These are phyloP conservation scores for Drosophila pseudoananassae DNA, from an alignment of 1,140 invertebrate species.

Conservation along the genomic window DNA sequence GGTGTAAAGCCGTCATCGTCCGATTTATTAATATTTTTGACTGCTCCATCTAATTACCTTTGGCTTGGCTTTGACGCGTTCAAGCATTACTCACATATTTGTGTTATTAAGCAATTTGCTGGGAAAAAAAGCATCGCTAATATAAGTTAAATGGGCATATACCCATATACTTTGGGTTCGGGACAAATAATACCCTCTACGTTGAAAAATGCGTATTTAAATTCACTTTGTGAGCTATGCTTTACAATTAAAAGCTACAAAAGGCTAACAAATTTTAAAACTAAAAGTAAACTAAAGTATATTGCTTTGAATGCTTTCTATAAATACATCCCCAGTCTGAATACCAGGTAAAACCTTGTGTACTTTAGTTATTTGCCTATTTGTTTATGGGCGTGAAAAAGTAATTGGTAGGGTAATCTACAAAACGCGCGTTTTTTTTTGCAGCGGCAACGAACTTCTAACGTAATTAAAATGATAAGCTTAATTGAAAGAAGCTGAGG, in stretches of 20 bases:
- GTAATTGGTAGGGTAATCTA: conserved; percentile 43
- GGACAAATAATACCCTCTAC: conserved; percentile 5
- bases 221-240: neutral
- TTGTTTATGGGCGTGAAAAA: conserved; percentile 48
- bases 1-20: neutral
- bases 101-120: conserved; percentile 33
- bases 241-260: too few relatives aligned
- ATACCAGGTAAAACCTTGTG: conserved; percentile 17
- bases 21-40: conserved; percentile 7
- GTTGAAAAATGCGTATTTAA: neutral
- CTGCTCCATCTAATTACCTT: conserved; percentile 27
- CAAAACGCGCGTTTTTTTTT: conserved; percentile 18
- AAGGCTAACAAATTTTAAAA: neutral
- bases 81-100: conserved; percentile 33
- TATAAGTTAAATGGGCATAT: conserved; percentile 18
- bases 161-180: too few relatives aligned
- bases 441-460: conserved; percentile 45
- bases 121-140: conserved; percentile 12
- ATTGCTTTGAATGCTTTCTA: neutral
- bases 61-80: conserved; percentile 13
- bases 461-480: conserved; percentile 26
- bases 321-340: neutral
- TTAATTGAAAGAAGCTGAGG: conserved; percentile 27
- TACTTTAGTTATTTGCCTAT: conserved; percentile 22
- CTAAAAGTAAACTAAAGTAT: neutral